Evolutionary conservation across 2,888 invertebrate species (phyloP).

Genomic region (Mimachlamys varia): DNA sequence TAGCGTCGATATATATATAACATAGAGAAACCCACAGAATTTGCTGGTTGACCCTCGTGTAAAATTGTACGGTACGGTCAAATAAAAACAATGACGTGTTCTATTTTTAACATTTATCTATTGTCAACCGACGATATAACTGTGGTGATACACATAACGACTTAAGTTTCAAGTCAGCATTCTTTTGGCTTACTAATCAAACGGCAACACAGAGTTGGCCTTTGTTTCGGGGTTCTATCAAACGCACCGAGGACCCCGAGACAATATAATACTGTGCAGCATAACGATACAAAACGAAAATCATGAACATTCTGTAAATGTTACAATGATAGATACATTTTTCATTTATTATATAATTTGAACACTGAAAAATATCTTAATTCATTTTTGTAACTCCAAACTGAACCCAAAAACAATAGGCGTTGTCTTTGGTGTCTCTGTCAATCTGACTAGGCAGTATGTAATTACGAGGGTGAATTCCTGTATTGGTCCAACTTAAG

Average conservation of each 20-base stretch:
- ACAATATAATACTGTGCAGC: neutral
- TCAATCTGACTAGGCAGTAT: neutral
- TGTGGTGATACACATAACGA: neutral
- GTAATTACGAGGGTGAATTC: neutral
- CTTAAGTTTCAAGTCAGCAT: neutral
- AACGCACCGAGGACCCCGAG: conserved; percentile 2
- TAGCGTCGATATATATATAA: neutral
- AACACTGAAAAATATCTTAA: too few species aligned
- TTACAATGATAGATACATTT: neutral
- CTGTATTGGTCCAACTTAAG: neutral
- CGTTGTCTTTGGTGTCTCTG: neutral
- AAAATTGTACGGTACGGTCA: neutral
- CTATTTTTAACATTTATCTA: neutral
- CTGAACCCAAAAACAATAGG: neutral
- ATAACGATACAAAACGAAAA: neutral
- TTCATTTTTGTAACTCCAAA: neutral
- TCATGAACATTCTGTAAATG: neutral
- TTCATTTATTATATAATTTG: neutral
- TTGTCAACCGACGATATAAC: neutral
- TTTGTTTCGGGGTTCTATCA: neutral
- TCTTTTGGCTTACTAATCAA: neutral
- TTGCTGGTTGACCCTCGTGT: neutral
- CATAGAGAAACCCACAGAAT: neutral
- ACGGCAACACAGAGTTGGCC: neutral
- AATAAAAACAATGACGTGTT: neutral